These are phyloP conservation scores for Paratrypauchen microcephalus DNA, from an alignment of 2,797 vertebrate genomes.

Conservation along the genomic window DNA sequence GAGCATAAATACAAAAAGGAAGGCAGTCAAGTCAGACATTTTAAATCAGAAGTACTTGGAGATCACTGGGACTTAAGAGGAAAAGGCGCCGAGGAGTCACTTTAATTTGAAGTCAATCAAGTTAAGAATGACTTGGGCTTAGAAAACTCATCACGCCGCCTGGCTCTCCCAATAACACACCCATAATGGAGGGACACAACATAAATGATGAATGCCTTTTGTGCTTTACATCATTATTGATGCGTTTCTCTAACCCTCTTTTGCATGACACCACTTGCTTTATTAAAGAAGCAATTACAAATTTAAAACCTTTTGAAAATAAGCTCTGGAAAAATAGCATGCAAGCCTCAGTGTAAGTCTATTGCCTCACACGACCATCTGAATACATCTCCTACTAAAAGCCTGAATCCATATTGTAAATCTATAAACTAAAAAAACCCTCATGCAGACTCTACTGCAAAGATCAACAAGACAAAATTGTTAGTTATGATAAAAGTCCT, in stretches of 20 bases:
- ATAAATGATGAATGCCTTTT: slow-evolving; percentile 64
- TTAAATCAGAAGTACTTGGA: slow-evolving; percentile 42
- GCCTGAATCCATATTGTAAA: slow-evolving; percentile 17
- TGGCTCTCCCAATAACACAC: slow-evolving; percentile 49
- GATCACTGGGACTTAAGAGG: slow-evolving; percentile 33
- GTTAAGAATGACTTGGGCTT: slow-evolving; percentile 47
- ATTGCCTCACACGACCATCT: slow-evolving; percentile 21
- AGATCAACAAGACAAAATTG: slow-evolving; percentile 25
- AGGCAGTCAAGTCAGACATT: slow-evolving; percentile 38
- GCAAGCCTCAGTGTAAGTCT: slow-evolving; percentile 27
- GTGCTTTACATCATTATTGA: slow-evolving; percentile 64
- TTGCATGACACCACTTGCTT: slow-evolving; percentile 58
- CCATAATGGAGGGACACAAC: slow-evolving; percentile 53
- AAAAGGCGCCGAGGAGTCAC: slow-evolving; percentile 50
- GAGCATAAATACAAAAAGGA: slow-evolving; percentile 27
- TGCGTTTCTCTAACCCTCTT: slow-evolving; percentile 58
- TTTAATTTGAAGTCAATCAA: slow-evolving; percentile 62
- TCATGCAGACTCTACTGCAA: slow-evolving; percentile 26
- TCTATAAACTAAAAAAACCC: slow-evolving; percentile 13
- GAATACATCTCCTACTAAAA: slow-evolving; percentile 27
- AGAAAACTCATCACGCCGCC: slow-evolving; percentile 64
- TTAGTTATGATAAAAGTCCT: slow-evolving; percentile 55
- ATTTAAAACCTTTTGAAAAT: slow-evolving; percentile 62
- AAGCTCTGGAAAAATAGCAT: slow-evolving; percentile 46
- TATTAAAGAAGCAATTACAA: slow-evolving; percentile 67